Base-by-base conservation (phyloP, 2,888 invertebrate genomes). In the Leucophenga montana region DNA sequence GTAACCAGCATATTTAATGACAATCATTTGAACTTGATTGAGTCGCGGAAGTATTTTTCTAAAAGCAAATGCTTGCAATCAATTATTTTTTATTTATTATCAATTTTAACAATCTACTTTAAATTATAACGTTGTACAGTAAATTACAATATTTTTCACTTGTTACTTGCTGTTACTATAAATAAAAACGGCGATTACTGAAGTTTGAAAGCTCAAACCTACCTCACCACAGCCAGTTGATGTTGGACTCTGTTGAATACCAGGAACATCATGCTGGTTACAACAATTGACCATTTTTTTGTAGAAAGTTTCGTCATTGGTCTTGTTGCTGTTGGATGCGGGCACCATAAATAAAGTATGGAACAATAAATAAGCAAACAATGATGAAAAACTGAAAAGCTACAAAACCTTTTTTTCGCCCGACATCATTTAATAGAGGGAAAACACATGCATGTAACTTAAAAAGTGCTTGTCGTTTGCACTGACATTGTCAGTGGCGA, bases 391-490 rank as follows among this genome's bases (percentile, higher is more conserved):
- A 39, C 39, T 39, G 8, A 53, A 53, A 66, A 31, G 66, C 27
- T 27, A 53, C 53, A 66, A 66, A 66, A 6, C 27, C 27, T 8
- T 66, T 53, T 16, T 48, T 50, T 50, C 13, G 8, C 16, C 14
- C 31, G 22, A 31, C 31, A 13, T 13, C 8, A 33, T 31, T 9
- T 27, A 20, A 27, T 16, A 31, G 31, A 31, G 33, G 33, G 27
- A 31, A 59, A 59, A 59, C 59, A 59, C 31, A 31, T 33, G 16
- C 22, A 59, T 22, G 53, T 5, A 66, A 53, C 22, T 54, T 66
- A 39, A 67, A 57, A 20, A 46, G 39, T 46, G 20, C 57, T 54
- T 66, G 67, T 67, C 59, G 48, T 67, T 66, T 66, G 54, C 54
- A 66, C 66, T 66, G 22, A 44, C 54, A 66, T 5, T 18, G 57